A percentile compares a stretch with the other conserved stretches of the same genome.
Evolutionary conservation across 2,797 vertebrate species (phyloP).

Genomic region (Champsocephalus esox): DNA sequence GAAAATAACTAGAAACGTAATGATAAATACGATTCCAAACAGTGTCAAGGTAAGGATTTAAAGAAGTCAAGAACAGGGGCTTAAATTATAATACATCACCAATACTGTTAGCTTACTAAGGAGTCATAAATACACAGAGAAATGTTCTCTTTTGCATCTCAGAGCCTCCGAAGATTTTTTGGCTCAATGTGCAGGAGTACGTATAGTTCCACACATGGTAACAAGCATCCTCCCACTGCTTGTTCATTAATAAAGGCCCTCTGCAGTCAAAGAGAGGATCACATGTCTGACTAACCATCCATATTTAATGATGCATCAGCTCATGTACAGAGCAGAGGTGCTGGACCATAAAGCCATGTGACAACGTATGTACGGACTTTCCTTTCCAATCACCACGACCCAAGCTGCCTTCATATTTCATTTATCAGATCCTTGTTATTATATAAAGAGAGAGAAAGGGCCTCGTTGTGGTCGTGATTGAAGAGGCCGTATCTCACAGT

Average conservation of each 20-base stretch:
- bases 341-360: constrained; percentile 8
- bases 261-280: constrained; percentile 38
- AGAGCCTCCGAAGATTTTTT: too few species aligned
- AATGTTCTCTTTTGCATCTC: too few species aligned
- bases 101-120: too few species aligned
- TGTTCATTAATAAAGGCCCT: constrained; percentile 21
- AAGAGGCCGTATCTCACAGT: constrained; percentile 18
- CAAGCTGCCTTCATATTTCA: constrained; percentile 40
- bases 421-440: constrained; percentile 20
- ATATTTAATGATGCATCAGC: constrained; percentile 64
- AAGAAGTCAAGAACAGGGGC: too few species aligned
- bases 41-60: too few species aligned
- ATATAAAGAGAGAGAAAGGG: constrained; percentile 4
- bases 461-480: constrained; percentile 6
- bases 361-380: constrained; percentile 17
- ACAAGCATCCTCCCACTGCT: not conserved
- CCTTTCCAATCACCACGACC: constrained; percentile 16
- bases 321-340: not conserved
- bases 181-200: not conserved
- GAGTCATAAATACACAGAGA: too few species aligned
- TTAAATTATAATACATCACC: too few species aligned
- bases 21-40: too few species aligned
- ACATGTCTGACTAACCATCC: constrained; percentile 48
- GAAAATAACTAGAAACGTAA: too few species aligned
- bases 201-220: not conserved